Base-by-base conservation (phyloP, 2,888 invertebrate genomes). In the Drosophila sordidula region DNA sequence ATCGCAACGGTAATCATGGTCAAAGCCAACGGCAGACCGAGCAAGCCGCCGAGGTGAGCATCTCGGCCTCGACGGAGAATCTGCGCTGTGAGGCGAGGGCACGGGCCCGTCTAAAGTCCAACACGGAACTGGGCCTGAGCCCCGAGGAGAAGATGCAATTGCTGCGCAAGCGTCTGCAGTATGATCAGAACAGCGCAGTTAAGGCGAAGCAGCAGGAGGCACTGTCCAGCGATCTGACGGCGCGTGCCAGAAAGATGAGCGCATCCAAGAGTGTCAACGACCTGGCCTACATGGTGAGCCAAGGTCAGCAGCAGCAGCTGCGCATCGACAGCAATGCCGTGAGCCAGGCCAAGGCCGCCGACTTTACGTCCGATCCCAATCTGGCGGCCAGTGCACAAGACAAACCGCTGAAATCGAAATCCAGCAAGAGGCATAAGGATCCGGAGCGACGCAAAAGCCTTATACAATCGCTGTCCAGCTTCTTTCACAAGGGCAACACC, bases 401-500 rank as follows among this genome's bases (percentile, higher is more conserved):
- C 4, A 80, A 78, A 49, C 55, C 61, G 14, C 14, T 57, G 5
- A 89, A 87, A 66, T 51, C 70, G 2, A 90, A 89, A 63, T 62
- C 87, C 2, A 80, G 62, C 49, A 85, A 90, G 8, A 78, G 91
- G 0, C 81, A 85, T 51, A 95, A 95, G 87, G 95, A 95, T 90
- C 93, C 94, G 0, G 96, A 96, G 85, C 93, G 96, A 71, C 94
- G 96, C 69, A 96, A 95, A 87, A 96, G 97, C 92, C 95, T 97
- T 55, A 96, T 97, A 87, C 96, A 96, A 92, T 95, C 97, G 54
- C 95, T 97, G 70, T 95, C 96, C 16, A 96, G 95, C 91, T 96
- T 97, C 91, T 96, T 97, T 90, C 94, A 95, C 84, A 95, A 96
- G 91, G 95, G 95, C 42, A 75, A 47, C 56, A 75, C 9, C 81